Percentiles rank a stretch among this genome's conserved stretches.
These are phyloP conservation scores for Euphonia xanthogaster DNA, from an alignment of 2,797 vertebrate species.

Conservation along the genomic window DNA sequence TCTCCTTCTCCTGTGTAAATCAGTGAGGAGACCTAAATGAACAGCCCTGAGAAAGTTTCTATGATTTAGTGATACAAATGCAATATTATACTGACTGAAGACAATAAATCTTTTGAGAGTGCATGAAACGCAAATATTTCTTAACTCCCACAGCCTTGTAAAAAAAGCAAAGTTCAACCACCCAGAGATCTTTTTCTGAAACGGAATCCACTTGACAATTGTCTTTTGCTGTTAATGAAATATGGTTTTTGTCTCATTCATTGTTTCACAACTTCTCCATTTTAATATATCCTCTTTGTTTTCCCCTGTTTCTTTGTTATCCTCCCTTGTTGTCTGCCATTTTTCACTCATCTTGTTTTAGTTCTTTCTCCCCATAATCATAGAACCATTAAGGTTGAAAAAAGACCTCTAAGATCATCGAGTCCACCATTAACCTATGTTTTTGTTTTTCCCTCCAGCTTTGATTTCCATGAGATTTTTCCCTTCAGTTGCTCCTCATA, in stretches of 20 bases:
- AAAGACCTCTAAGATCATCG: not conserved
- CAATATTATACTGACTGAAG: not conserved
- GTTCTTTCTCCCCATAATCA: not conserved
- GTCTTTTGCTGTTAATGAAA: not conserved
- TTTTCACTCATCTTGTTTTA: not conserved
- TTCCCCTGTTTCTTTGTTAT: not conserved
- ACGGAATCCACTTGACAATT: not conserved
- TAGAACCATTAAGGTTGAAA: not conserved
- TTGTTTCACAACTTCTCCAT: not conserved
- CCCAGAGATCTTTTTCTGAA: not conserved
- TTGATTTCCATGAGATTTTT: not conserved
- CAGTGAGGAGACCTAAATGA: not conserved
- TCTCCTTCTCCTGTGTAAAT: not conserved
- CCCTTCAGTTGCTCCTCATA: not conserved
- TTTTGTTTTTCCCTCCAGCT: not conserved
- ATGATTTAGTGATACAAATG: not conserved
- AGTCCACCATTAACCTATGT: not conserved
- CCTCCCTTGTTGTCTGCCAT: not conserved
- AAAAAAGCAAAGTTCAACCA: not conserved
- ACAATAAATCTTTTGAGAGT: not conserved
- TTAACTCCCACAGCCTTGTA: not conserved
- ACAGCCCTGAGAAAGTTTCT: not conserved
- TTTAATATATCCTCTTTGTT: not conserved
- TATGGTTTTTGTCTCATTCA: not conserved
- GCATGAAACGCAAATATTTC: not conserved